These are phyloP conservation scores for Scatophagus argus DNA, from an alignment of 2,113 vertebrate genomes.

Conservation along the genomic window DNA sequence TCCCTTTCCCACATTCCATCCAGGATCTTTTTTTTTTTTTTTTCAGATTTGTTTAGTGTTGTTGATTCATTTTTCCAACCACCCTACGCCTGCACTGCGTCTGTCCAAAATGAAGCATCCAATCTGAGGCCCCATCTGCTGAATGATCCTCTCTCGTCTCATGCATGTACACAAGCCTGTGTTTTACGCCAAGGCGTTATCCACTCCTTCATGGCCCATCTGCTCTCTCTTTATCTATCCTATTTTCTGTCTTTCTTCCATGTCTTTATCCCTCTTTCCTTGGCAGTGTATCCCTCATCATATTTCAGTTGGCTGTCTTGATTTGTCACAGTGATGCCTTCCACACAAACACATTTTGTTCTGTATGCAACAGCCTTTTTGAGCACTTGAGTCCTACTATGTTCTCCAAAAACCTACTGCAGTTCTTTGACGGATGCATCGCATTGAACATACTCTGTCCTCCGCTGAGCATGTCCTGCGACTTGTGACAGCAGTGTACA, in stretches of 20 bases:
- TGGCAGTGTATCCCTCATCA: conserved; percentile 48
- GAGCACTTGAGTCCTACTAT: conserved; percentile 28
- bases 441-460: conserved; percentile 41
- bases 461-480: conserved; percentile 35
- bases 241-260: conserved; percentile 72
- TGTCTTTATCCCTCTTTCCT: conserved; percentile 62
- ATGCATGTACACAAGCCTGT: conserved; percentile 74
- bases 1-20: conserved; percentile 44
- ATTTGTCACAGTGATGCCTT: conserved; percentile 64
- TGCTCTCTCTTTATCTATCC: conserved; percentile 75
- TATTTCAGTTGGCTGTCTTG: conserved; percentile 64
- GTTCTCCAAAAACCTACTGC: conserved; percentile 44
- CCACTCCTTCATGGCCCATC: conserved; percentile 81
- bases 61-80: conserved; percentile 74
- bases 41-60: conserved; percentile 76
- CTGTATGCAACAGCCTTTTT: conserved; percentile 16
- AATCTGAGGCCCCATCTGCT: conserved; percentile 81
- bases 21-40: conserved; percentile 44
- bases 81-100: conserved; percentile 66
- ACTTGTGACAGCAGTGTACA: conserved; percentile 38
- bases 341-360: conserved; percentile 35
- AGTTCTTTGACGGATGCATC: conserved; percentile 49
- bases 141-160: conserved; percentile 71
- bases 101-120: conserved; percentile 77
- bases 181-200: conserved; percentile 76